These are phyloP conservation scores for Agapornis roseicollis DNA, from an alignment of 2,113 vertebrate genomes.

Conservation along the genomic window DNA sequence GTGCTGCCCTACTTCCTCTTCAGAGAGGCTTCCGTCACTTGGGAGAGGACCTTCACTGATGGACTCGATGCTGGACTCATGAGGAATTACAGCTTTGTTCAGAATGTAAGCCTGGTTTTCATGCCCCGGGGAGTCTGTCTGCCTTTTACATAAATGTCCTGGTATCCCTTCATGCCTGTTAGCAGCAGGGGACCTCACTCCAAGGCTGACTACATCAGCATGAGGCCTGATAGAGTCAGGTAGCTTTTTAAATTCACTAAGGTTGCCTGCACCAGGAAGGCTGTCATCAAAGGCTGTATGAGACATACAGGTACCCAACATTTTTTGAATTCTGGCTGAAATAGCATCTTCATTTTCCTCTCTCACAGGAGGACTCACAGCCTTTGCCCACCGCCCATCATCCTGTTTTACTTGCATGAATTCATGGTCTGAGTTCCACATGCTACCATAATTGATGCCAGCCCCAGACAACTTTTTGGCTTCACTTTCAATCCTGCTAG, in stretches of 20 bases:
- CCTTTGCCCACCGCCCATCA: constrained; percentile 72
- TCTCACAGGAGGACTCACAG: constrained; percentile 78
- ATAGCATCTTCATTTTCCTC: constrained; percentile 77
- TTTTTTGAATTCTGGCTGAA: constrained; percentile 78
- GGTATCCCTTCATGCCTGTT: constrained; percentile 59
- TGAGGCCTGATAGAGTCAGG: constrained; percentile 73
- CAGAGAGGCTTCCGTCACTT: constrained; percentile 87
- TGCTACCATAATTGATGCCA: constrained; percentile 78
- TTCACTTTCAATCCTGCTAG: constrained; percentile 90
- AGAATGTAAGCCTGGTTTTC: constrained; percentile 44
- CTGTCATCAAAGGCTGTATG: constrained; percentile 76
- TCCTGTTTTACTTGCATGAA: constrained; percentile 52
- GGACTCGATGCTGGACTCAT: constrained; percentile 82
- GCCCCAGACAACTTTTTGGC: constrained; percentile 87
- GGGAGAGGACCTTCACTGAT: constrained; percentile 90
- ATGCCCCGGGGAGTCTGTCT: not conserved
- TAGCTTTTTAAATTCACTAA: constrained; percentile 80
- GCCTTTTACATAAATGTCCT: constrained; percentile 64
- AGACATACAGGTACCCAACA: constrained; percentile 75
- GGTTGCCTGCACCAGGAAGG: constrained; percentile 83
- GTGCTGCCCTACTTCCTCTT: constrained; percentile 68
- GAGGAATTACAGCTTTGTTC: constrained; percentile 46
- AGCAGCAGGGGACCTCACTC: constrained; percentile 54
- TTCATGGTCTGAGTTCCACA: constrained; percentile 67
- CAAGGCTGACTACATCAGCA: constrained; percentile 52